Percentiles rank a stretch among this genome's conserved stretches.
Evolutionary conservation across 2,888 invertebrate genomes (phyloP).

Genomic region (Galerucella nymphaeae): DNA sequence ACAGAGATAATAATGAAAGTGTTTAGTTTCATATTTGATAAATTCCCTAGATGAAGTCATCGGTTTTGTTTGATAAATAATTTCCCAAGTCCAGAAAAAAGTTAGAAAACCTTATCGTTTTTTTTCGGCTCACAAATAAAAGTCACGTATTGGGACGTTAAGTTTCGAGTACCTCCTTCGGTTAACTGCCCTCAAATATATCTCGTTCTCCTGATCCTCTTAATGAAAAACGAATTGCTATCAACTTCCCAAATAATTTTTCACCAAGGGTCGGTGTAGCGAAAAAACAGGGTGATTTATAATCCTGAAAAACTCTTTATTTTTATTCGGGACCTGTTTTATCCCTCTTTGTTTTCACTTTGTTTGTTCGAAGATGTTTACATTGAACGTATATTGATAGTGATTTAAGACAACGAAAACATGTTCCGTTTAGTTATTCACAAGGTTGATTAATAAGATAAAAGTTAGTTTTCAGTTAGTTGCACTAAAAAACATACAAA

Average conservation of each 20-base stretch:
- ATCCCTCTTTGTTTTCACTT: not conserved
- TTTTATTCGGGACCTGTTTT: not conserved
- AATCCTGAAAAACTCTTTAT: not conserved
- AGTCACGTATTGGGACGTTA: not conserved
- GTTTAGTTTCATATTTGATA: too few species aligned
- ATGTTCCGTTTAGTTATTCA: not conserved
- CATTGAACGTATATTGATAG: not conserved
- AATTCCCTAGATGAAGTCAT: too few species aligned
- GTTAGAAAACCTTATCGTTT: not conserved
- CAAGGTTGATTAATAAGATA: not conserved
- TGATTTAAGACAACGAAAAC: not conserved
- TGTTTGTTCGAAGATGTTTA: not conserved
- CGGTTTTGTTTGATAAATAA: not conserved
- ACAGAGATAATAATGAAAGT: too few species aligned
- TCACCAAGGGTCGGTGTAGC: conserved; percentile 3
- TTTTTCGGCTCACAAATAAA: not conserved
- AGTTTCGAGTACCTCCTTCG: not conserved
- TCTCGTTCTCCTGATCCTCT: conserved; percentile 36
- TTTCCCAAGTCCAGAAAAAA: not conserved
- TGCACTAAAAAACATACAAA: too few species aligned
- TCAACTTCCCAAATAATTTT: conserved; percentile 43
- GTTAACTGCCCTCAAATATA: conserved; percentile 25
- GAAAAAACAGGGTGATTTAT: conserved; percentile 11
- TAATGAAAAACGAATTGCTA: conserved; percentile 45
- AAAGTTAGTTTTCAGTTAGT: not conserved